phyloP scores from a whole-genome alignment of 53 echinoderm and acorn worm genomes.

The Stichopus horrens region DNA sequence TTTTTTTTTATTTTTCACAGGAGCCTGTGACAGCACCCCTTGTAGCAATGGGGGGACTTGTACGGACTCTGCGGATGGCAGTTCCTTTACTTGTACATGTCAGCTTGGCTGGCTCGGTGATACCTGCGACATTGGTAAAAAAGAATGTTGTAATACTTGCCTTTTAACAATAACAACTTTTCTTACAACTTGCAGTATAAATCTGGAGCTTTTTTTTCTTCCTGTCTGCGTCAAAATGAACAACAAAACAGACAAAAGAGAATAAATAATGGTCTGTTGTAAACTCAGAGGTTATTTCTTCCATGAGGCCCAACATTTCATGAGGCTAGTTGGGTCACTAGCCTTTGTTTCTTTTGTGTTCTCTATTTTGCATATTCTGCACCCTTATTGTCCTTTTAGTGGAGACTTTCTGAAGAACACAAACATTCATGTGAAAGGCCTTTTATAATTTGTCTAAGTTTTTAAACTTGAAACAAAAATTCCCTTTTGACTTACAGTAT shows the following conservation, averaged over 20 bases:
- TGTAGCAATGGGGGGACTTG: constrained; percentile 83
- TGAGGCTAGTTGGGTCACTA: too few relatives aligned
- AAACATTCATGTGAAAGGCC: too few relatives aligned
- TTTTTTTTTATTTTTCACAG: neutral
- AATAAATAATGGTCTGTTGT: neutral
- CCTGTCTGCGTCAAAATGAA: neutral
- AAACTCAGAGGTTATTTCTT: too few relatives aligned
- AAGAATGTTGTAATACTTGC: neutral
- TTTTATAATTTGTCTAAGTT: too few relatives aligned
- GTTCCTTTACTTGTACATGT: constrained; percentile 73
- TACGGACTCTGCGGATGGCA: constrained; percentile 54
- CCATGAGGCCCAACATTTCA: too few relatives aligned
- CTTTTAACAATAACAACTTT: neutral
- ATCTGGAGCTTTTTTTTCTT: neutral
- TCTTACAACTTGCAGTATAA: neutral
- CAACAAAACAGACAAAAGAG: too few relatives aligned
- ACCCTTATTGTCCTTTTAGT: too few relatives aligned
- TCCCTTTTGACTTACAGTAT: too few relatives aligned
- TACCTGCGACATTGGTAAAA: constrained; percentile 77
- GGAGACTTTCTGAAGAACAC: too few relatives aligned
- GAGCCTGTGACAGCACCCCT: constrained; percentile 65
- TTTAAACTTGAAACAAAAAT: too few relatives aligned
- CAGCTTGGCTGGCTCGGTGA: constrained; percentile 69
- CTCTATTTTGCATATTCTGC: too few relatives aligned
- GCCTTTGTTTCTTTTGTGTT: too few relatives aligned